phyloP scores from a whole-genome alignment of 53 echinoderm and acorn worm genomes.

The Luidia sarsii region DNA sequence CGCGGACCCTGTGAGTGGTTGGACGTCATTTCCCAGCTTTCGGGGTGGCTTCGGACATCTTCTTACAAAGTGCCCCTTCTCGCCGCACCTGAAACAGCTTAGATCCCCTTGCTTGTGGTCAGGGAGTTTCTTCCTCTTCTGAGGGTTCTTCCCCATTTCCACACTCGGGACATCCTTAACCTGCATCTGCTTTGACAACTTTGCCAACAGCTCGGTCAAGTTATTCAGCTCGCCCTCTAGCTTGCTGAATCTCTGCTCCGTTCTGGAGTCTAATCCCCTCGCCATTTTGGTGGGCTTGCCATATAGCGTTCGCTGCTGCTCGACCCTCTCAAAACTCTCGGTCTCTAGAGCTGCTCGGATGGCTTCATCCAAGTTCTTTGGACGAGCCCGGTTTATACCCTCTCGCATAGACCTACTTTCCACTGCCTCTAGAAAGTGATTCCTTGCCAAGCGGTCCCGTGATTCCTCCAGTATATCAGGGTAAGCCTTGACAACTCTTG shows the following conservation, averaged over 20 bases:
- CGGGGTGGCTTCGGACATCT: not conserved
- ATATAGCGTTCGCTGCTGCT: not conserved
- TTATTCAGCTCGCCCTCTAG: not conserved
- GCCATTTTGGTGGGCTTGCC: constrained; percentile 14
- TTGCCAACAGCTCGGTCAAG: not conserved
- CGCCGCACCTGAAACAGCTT: not conserved
- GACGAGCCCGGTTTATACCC: not conserved
- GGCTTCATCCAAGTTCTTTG: not conserved
- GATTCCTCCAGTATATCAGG: constrained; percentile 28
- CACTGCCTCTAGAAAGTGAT: not conserved
- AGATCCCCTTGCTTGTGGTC: not conserved
- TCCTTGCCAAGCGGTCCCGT: constrained; percentile 8
- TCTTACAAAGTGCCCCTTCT: not conserved
- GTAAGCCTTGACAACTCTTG: constrained; percentile 42
- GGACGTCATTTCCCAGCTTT: not conserved
- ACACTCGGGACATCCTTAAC: not conserved
- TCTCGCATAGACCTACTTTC: not conserved
- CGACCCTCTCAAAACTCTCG: constrained; percentile 1
- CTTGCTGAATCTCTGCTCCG: not conserved
- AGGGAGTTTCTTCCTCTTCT: not conserved
- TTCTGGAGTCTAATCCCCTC: not conserved
- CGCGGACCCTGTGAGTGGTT: not conserved
- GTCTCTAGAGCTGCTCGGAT: no score
- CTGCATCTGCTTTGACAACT: not conserved
- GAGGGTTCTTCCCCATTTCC: not conserved